Base-by-base conservation (phyloP, 2,797 vertebrate species). In the Gephyroberyx darwinii region DNA sequence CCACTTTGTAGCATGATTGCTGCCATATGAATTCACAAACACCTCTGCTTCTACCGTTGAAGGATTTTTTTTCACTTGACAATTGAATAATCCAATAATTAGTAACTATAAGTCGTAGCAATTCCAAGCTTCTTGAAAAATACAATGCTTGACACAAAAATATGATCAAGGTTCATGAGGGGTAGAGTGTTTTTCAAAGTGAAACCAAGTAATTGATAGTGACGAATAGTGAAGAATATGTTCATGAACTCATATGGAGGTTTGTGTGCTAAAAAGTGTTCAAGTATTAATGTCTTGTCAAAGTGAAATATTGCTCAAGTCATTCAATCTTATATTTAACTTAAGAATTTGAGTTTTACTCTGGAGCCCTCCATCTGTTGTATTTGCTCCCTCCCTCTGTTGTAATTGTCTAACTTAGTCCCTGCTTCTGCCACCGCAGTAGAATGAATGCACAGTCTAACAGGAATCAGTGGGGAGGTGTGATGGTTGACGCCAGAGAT, bases 391-490 rank as follows among this genome's bases (percentile, higher is more conserved):
- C 6, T 51, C 17, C 45, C 80, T 51, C 1, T 16, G 41, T 16
- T 51, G 2, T 2, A 16, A 26, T 13, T 51, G 16, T 39, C 52
- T 71, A 54, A 71, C 69, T 13, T 17, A 50, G 61, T 45, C 48
- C 65, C 69, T 79, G 88, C 91, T 91, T 85, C 64, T 72, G 79
- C 83, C 90, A 86, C 89, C 5, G 86, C 85, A 31, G 71, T 65
- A 35, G 20, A 48, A 16, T 65, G 61, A 70, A 72, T 19, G 20
- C 19, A 78, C 81, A 33, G 75, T 52, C 74, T 84, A 88, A 85
- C 80, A 8, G 71, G 58, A 64, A 20, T 65, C 30, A 2, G 30
- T 48, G 22, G 4, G 13, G 10, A 39, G 16, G 0, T 58, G 12
- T 56, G 6, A 26, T 16, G 0, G 37, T 61, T 30, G 14, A 22